A percentile compares a stretch with the other conserved stretches of the same genome.
Evolutionary conservation across 2,113 vertebrate species (phyloP).

Genomic region (Ceuthmochares aereus): DNA sequence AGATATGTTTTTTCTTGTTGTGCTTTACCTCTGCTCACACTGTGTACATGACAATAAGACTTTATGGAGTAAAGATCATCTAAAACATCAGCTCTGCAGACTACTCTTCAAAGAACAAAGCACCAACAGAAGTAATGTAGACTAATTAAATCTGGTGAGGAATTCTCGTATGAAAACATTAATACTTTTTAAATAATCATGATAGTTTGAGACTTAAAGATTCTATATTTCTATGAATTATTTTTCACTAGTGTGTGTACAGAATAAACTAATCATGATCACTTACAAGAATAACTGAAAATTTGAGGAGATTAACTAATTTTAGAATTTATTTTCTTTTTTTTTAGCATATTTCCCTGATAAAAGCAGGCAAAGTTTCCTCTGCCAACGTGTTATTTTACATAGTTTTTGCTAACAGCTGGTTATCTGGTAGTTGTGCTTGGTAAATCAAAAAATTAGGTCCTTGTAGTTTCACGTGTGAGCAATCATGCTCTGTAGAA

Average conservation of each 20-base stretch:
- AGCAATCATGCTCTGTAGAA: not conserved
- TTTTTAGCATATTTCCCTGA: not conserved
- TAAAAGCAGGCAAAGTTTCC: not conserved
- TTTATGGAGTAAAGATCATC: not conserved
- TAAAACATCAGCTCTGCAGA: not conserved
- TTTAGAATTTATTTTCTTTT: not conserved
- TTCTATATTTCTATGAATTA: not conserved
- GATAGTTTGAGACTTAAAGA: not conserved
- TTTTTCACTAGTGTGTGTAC: slow-evolving; percentile 3
- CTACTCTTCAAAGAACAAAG: not conserved
- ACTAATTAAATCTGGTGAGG: slow-evolving; percentile 6
- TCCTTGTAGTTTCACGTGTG: not conserved
- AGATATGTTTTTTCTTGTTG: not conserved
- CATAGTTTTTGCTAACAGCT: not conserved
- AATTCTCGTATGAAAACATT: slow-evolving; percentile 29
- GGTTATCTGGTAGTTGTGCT: not conserved
- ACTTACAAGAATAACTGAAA: not conserved
- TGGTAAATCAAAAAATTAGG: not conserved
- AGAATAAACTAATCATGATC: slow-evolving; percentile 33
- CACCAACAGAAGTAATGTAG: slow-evolving; percentile 9
- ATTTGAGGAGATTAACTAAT: not conserved
- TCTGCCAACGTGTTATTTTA: slow-evolving; percentile 12
- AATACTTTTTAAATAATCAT: slow-evolving; percentile 3
- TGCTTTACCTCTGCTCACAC: not conserved
- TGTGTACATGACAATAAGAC: not conserved